These are phyloP conservation scores for Hyles euphorbiae DNA, from an alignment of 1,140 invertebrate genomes.

Conservation along the genomic window DNA sequence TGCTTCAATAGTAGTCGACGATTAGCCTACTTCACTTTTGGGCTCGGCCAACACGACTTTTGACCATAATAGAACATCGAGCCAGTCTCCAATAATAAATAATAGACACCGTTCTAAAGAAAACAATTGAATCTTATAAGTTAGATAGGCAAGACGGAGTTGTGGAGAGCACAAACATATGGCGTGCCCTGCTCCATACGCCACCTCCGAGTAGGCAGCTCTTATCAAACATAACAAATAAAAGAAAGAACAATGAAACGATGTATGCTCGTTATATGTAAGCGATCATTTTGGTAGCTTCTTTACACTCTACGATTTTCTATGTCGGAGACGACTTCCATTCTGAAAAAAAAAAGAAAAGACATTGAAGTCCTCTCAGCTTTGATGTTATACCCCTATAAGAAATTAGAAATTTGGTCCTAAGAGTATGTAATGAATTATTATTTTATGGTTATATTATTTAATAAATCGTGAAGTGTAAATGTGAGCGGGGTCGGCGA, in stretches of 20 bases:
- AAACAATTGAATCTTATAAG: conserved; percentile 51
- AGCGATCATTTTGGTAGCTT: conserved; percentile 26
- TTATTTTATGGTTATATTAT: too few species aligned
- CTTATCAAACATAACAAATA: conserved; percentile 70
- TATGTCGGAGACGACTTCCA: background rate
- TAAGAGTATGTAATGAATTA: too few species aligned
- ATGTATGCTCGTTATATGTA: conserved; percentile 42
- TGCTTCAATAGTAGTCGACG: conserved; percentile 54
- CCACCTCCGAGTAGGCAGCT: conserved; percentile 54
- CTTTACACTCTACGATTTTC: conserved; percentile 28
- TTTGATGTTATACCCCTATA: too few species aligned
- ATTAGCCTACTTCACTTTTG: conserved; percentile 54
- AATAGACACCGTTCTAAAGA: conserved; percentile 22
- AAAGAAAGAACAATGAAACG: conserved; percentile 64
- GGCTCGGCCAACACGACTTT: conserved; percentile 46
- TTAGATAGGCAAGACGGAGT: conserved; percentile 42
- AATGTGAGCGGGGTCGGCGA: conserved; percentile 29
- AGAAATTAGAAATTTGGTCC: too few species aligned
- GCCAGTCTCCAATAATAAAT: conserved; percentile 36
- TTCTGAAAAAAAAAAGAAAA: background rate
- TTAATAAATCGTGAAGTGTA: conserved; percentile 42
- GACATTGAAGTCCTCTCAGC: background rate
- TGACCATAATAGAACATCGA: conserved; percentile 45
- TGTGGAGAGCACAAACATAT: conserved; percentile 51
- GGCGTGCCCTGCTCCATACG: conserved; percentile 63